Evolutionary conservation across 2,113 vertebrate genomes (phyloP), one percentile per base, ranked within the genome.

Genomic region (Entelurus aequoreus): DNA sequence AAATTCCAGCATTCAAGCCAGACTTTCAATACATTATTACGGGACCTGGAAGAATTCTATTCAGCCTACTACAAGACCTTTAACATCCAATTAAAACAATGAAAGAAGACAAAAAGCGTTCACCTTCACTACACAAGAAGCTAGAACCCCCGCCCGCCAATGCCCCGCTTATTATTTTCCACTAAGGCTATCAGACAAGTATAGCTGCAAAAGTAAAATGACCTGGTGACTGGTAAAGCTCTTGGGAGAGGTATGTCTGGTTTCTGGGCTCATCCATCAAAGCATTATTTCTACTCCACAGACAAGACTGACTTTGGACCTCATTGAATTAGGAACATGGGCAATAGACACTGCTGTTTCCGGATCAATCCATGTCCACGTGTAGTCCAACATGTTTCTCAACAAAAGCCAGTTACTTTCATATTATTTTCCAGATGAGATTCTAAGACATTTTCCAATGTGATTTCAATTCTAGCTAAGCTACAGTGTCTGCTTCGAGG

Each of bases 101-200:
- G 56, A 71, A 47, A 60, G 48, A 62, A 48, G 48, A 61, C 15
- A 61, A 73, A 49, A 85, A 72, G 73, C 9, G 4, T 8, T 55
- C 63, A 75, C 61, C 75, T 67, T 56, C 70, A 73, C 8, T 6
- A 40, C 38, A 40, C 6, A 57, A 57, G 40, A 44, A 19, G n/a
- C n/a, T 4, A 21, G 38, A 44, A 75, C 61, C 60, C 69, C 55
- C 68, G 63, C 79, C 63, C 51, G 62, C 8, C 74, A 28, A 28
- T 28, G 28, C 2, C 65, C 60, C 58, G 28, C 8, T 11, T 21
- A 28, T 40, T 59, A 48, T 59, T 52, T 60, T 57, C 21, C 16
- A 67, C 65, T 82, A 83, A 82, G 69, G 69, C 77, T 78, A 82
- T 87, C 80, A 86, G 80, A 87, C 73, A 59, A 71, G 73, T 87